Base-by-base conservation (phyloP, 2,113 vertebrate species). In the Arizona elegans region DNA sequence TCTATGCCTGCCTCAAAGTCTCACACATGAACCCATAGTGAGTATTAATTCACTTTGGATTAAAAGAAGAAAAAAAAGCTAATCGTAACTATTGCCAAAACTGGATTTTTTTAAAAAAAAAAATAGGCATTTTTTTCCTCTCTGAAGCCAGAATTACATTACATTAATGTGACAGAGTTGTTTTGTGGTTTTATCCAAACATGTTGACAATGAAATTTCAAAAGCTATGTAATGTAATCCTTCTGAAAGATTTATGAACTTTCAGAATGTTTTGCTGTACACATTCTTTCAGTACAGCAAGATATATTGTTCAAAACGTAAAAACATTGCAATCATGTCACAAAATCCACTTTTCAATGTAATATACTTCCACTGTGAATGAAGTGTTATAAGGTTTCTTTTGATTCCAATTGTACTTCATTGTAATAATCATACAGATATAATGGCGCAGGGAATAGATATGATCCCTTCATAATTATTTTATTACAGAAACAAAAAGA, bases 291-390 rank as follows among this genome's bases (percentile, higher is more conserved):
- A 65, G 29, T 90, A 90, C 52, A 96, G 75, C 38, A 92, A 86
- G 13, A 81, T 90, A 86, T 86, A 94, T 62, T 54, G 90, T 95
- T 95, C 90, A 89, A 92, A 94, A 94, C 93, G 54, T 55, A 92
- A 62, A 86, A 95, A 65, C 59, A 26, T 93, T 92, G 54, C 70
- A 94, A 93, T 95, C 87, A 50, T 91, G 62, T 15, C 93, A 43
- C 94, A 93, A 96, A 95, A 92, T 89, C 95, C 96, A 87, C 33
- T 33, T 95, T 96, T 93, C 87, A 86, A 58, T 93, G 95, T 92
- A 95, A 94, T 70, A 86, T 56, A 92, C 6, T 96, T 91, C 95
- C 96, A 89, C 26, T 93, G 5, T 93, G 94, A 97, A 94, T 70
- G 59, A 12, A 92, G 89, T 90, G 53, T 89, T 88, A 86, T 87